Evolutionary conservation across 2,888 invertebrate species (phyloP).

Genomic region (Thera britannica): DNA sequence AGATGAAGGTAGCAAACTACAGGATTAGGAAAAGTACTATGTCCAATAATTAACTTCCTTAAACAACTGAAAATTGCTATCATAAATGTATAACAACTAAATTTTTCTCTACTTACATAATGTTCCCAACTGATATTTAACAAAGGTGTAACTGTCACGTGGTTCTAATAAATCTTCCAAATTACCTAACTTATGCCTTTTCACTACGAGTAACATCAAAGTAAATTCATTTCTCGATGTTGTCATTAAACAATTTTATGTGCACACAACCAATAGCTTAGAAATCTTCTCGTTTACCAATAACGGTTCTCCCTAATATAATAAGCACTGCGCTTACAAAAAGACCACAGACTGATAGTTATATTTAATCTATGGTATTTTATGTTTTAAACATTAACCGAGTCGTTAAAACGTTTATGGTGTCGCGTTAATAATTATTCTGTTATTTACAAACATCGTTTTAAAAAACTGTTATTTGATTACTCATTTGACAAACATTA

Average conservation of each 20-base stretch:
- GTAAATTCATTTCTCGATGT: slow-evolving; percentile 37
- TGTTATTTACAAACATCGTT: slow-evolving; percentile 57
- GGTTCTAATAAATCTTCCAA: neutral
- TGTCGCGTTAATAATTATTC: slow-evolving; percentile 58
- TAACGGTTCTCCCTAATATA: slow-evolving; percentile 59
- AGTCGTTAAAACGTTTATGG: slow-evolving; percentile 54
- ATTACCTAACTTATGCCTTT: slow-evolving; percentile 20
- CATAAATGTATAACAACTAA: too few relatives aligned
- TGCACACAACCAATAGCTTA: slow-evolving; percentile 53
- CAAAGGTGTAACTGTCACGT: neutral
- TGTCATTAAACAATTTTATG: slow-evolving; percentile 56
- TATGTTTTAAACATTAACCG: slow-evolving; percentile 53
- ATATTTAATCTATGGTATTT: slow-evolving; percentile 45
- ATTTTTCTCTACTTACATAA: too few relatives aligned
- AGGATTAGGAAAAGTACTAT: too few relatives aligned
- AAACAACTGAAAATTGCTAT: too few relatives aligned
- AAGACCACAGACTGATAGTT: slow-evolving; percentile 32
- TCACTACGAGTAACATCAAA: slow-evolving; percentile 33
- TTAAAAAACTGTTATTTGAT: slow-evolving; percentile 53
- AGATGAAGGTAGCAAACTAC: too few relatives aligned
- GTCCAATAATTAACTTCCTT: too few relatives aligned
- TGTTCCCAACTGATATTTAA: neutral
- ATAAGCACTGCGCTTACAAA: slow-evolving; percentile 46
- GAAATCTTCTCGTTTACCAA: slow-evolving; percentile 61
- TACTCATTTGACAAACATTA: slow-evolving; percentile 52